Conservation (phyloP, 2,888 invertebrate species). For the Horisme vitalbata region DNA sequence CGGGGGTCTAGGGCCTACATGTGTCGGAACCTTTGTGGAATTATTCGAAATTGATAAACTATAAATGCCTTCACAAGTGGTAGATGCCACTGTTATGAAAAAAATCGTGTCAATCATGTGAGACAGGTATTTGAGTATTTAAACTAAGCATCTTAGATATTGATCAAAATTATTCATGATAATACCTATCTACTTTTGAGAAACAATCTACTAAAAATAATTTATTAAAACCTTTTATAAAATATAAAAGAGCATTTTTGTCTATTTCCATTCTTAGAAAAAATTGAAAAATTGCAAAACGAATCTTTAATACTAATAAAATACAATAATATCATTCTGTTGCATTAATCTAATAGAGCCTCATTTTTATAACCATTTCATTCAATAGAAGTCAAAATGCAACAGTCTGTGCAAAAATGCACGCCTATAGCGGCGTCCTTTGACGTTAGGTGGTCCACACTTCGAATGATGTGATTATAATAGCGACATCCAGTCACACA, state of each 20-base stretch:
- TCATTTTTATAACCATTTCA: constrained; percentile 44
- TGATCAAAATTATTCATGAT: constrained; percentile 28
- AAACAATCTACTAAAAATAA: no score
- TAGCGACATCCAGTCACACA: constrained; percentile 70
- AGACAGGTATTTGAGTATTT: constrained; percentile 18
- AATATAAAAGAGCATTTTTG: no score
- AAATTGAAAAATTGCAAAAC: no score
- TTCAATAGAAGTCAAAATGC: constrained; percentile 63
- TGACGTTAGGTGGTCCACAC: constrained; percentile 76
- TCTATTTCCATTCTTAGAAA: no score
- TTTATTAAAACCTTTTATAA: no score
- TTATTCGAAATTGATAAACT: constrained; percentile 80
- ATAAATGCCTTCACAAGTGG: constrained; percentile 74
- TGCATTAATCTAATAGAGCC: constrained; percentile 38
- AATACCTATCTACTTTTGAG: no score
- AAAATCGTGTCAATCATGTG: constrained; percentile 52
- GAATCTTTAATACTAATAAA: no score
- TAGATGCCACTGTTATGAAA: constrained; percentile 72
- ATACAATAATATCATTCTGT: constrained; percentile 19
- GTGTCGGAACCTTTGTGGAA: constrained; percentile 76
- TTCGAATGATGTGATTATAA: constrained; percentile 78
- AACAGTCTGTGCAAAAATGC: constrained; percentile 76
- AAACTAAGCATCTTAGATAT: constrained; percentile 25
- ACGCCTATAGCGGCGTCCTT: constrained; percentile 67
- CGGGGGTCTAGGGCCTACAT: constrained; percentile 72